phyloP scores from a whole-genome alignment of 2,113 vertebrate species.

The Datnioides undecimradiatus region DNA sequence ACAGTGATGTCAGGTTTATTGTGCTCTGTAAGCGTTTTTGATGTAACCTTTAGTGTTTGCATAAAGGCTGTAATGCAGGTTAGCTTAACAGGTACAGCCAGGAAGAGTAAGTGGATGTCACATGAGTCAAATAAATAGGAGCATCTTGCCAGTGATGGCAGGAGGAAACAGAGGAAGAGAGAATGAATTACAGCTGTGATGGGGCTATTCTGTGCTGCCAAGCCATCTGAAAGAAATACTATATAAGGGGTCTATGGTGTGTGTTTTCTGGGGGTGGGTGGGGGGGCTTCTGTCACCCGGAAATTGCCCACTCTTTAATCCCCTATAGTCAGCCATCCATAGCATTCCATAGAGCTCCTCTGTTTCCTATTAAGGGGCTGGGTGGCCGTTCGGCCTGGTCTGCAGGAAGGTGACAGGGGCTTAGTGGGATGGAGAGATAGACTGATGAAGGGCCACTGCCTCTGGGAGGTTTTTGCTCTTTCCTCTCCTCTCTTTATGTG shows the following conservation, averaged over 20 bases:
- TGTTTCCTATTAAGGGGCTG: conserved; percentile 81
- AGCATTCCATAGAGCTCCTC: conserved; percentile 56
- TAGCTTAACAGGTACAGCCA: not conserved
- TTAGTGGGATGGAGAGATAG: conserved; percentile 25
- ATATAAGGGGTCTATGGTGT: conserved; percentile 67
- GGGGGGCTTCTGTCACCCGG: conserved; percentile 55
- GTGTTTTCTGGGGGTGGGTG: conserved; percentile 15
- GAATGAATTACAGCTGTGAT: conserved; percentile 2
- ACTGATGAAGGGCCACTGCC: conserved; percentile 26
- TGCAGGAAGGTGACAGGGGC: conserved; percentile 46
- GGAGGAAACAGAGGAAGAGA: conserved; percentile 1
- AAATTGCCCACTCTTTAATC: conserved; percentile 73
- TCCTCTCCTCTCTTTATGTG: conserved; percentile 14
- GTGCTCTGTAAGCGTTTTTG: not conserved
- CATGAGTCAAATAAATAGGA: not conserved
- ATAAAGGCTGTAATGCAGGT: not conserved
- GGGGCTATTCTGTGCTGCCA: conserved; percentile 16
- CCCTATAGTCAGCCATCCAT: conserved; percentile 69
- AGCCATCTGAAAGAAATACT: conserved; percentile 56
- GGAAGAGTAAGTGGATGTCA: not conserved
- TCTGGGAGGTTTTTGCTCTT: not conserved
- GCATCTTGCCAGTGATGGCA: not conserved
- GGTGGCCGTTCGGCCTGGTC: conserved; percentile 39
- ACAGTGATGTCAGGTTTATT: not conserved
- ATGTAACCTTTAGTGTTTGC: not conserved